phyloP scores from a whole-genome alignment of 2,888 invertebrate genomes.

The Zhuqinia jingwanae region DNA sequence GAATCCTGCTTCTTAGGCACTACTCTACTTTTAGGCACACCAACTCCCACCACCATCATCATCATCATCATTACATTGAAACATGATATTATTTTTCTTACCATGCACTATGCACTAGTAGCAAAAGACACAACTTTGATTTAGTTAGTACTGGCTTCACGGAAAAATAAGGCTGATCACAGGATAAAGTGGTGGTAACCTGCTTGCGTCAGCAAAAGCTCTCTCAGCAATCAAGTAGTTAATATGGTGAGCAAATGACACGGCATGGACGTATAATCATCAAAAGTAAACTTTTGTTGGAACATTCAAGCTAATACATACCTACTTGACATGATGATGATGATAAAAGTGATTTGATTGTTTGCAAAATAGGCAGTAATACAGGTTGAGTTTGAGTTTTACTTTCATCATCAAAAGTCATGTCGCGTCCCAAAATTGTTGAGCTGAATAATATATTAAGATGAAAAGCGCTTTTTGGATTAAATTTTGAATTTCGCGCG shows the following conservation, averaged over 20 bases:
- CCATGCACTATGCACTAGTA: neutral
- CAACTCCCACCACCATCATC: constrained; percentile 18
- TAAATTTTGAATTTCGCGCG: too few relatives aligned
- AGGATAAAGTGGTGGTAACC: constrained; percentile 22
- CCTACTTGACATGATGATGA: neutral
- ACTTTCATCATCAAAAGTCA: too few relatives aligned
- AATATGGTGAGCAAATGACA: neutral
- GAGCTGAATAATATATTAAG: too few relatives aligned
- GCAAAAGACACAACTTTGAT: too few relatives aligned
- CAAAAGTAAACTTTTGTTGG: constrained; percentile 16
- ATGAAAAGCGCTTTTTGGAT: too few relatives aligned
- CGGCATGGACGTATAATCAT: neutral
- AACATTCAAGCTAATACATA: constrained; percentile 18
- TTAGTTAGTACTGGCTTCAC: constrained; percentile 20
- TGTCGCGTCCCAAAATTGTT: too few relatives aligned
- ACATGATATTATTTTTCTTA: constrained; percentile 21
- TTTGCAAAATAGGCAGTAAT: too few relatives aligned
- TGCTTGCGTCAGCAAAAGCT: constrained; percentile 23
- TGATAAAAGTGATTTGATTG: neutral
- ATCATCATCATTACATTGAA: constrained; percentile 2
- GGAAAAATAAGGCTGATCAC: constrained; percentile 12
- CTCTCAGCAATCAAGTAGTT: constrained; percentile 29
- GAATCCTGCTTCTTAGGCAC: neutral
- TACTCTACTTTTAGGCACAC: constrained; percentile 33
- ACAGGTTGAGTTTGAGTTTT: too few relatives aligned